Evolutionary conservation across 1,140 invertebrate genomes (phyloP), one percentile per base, ranked within the genome.

Genomic region (Polyergus mexicanus): DNA sequence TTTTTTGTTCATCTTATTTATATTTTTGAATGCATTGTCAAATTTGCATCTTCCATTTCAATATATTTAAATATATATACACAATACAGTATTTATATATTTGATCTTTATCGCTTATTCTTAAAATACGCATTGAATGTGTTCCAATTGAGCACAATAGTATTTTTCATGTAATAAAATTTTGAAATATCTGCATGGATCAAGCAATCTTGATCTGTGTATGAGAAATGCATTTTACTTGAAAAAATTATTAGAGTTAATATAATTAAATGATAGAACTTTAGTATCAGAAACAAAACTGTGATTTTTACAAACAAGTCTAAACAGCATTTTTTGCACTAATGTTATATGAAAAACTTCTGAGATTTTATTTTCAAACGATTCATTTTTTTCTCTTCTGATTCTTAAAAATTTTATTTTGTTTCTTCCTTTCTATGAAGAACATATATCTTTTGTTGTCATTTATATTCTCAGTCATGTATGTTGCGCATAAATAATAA

Each of bases 141-240:
- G 22, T 80, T 69, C 19, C 19, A 80, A 80, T 41, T 54, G 22
- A 41, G 22, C 44, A 69, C 35, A 69, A 54, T 62, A 89, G 75
- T 75, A 89, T 89, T 85, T 85, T 58, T 62, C 77, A 56, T 75
- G 44, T 75, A 72, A 74, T 60, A 47, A 85, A 44, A 54, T n/a
- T 25, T 54, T 56, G 8, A 11, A 41, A 11, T 28, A 47, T 71
- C 68, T 25, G 47, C 13, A 22, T 60, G 8, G 25, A 65, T 69
- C 13, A 65, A 51, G 5, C 56, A 58, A 35, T 85, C 35, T 63
- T 84, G 25, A 62, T 62, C 86, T 66, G 35, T 84, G 38, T 47
- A 62, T 47, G 19, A 51, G 38, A 60, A 11, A 54, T 83, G 75
- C 71, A 81, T 81, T 81, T 74, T 35, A 75, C 38, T 60, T 62